Conservation (phyloP, 2,888 invertebrate species). For the Ormia ochracea region DNA sequence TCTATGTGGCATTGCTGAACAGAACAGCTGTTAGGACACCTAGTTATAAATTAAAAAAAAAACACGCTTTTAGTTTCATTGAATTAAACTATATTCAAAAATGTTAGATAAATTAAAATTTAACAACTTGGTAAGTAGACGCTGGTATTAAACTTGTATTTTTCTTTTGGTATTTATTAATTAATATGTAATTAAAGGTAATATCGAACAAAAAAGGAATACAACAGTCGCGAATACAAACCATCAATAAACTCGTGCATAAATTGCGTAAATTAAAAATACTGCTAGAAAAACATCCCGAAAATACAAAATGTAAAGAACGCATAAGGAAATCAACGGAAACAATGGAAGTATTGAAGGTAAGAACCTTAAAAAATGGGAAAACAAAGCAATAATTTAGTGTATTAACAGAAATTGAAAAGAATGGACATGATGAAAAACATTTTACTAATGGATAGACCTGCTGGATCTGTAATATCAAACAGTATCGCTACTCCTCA, state of each 20-base stretch:
- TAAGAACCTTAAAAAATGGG: conserved; percentile 7
- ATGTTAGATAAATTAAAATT: conserved; percentile 74
- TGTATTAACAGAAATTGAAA: conserved; percentile 68
- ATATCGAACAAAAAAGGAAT: conserved; percentile 72
- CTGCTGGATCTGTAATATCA: conserved; percentile 68
- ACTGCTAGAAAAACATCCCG: conserved; percentile 68
- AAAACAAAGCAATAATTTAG: neutral
- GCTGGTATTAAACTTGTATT: neutral
- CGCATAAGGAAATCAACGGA: conserved; percentile 68
- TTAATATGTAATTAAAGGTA: conserved; percentile 67
- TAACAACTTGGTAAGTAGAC: conserved; percentile 73
- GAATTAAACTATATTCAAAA: conserved; percentile 2
- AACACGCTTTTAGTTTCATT: conserved; percentile 13
- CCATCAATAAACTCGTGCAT: conserved; percentile 72
- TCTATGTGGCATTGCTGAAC: neutral
- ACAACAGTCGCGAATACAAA: conserved; percentile 69
- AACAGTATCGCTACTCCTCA: conserved; percentile 71
- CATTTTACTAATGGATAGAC: conserved; percentile 68
- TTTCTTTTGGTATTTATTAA: neutral
- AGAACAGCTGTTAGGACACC: conserved; percentile 12
- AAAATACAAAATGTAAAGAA: conserved; percentile 67
- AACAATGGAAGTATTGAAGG: conserved; percentile 69
- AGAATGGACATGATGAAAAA: conserved; percentile 68
- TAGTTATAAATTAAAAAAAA: neutral
- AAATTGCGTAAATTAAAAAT: conserved; percentile 72